Conservation (phyloP, 2,888 invertebrate genomes). For the Athripsodes cinereus region DNA sequence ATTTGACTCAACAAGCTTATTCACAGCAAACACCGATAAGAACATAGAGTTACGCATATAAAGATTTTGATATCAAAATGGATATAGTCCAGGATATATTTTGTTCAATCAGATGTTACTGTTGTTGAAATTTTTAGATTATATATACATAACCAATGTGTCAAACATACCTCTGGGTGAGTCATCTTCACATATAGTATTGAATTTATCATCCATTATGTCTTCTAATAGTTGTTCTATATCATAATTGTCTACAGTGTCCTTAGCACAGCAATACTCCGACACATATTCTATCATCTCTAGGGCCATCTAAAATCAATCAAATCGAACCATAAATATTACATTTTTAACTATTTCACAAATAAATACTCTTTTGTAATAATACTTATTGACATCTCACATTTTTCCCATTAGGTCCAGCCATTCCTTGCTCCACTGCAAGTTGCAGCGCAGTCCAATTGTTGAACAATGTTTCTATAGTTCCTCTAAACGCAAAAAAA, state of each 20-base stretch:
- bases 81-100: too few species aligned
- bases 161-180: conserved; percentile 52
- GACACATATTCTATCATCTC: conserved; percentile 59
- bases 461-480: conserved; percentile 62
- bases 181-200: conserved; percentile 65
- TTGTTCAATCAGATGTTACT: too few species aligned
- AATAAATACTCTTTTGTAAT: background rate
- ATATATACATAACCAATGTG: too few species aligned
- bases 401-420: conserved; percentile 61
- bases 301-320: conserved; percentile 51
- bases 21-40: too few species aligned
- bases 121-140: too few species aligned
- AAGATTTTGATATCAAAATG: too few species aligned
- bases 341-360: background rate
- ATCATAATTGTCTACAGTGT: conserved; percentile 51
- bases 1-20: too few species aligned
- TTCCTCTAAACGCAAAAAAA: conserved; percentile 42
- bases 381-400: too few species aligned
- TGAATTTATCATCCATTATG: conserved; percentile 67
- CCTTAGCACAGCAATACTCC: conserved; percentile 55
- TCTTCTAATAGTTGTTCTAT: conserved; percentile 61
- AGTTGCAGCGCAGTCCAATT: conserved; percentile 67
- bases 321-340: background rate
- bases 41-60: too few species aligned
- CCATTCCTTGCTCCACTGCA: conserved; percentile 70